These are phyloP conservation scores for Listronotus bonariensis DNA, from an alignment of 1,140 invertebrate genomes.

Conservation along the genomic window DNA sequence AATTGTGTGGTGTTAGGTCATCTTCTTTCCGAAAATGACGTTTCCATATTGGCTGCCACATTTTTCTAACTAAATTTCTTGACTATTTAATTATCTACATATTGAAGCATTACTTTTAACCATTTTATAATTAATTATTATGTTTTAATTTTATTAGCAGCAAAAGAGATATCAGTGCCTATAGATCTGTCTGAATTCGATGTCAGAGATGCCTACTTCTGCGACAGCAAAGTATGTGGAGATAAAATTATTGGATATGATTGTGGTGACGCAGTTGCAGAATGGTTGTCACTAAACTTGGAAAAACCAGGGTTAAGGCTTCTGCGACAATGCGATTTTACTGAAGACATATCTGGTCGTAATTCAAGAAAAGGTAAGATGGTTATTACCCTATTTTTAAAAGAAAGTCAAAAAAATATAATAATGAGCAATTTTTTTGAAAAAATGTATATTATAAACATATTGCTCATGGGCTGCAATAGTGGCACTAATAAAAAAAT, in stretches of 20 bases:
- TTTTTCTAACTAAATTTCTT: too few species aligned
- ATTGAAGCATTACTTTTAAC: too few species aligned
- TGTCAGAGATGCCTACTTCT: slow-evolving; percentile 58
- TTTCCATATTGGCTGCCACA: too few species aligned
- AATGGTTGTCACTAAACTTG: slow-evolving; percentile 76
- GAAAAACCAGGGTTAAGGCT: slow-evolving; percentile 69
- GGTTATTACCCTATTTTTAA: neutral
- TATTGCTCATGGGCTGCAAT: too few species aligned
- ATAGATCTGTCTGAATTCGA: slow-evolving; percentile 9
- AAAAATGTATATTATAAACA: too few species aligned
- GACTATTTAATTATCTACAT: too few species aligned
- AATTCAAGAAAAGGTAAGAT: slow-evolving; percentile 29
- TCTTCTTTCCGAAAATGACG: too few species aligned
- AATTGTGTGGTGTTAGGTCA: too few species aligned
- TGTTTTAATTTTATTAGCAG: slow-evolving; percentile 12
- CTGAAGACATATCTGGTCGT: slow-evolving; percentile 29
- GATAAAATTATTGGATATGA: slow-evolving; percentile 79
- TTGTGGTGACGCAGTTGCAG: slow-evolving; percentile 77
- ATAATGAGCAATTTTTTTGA: too few species aligned
- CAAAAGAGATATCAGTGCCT: slow-evolving; percentile 22
- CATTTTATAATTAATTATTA: too few species aligned
- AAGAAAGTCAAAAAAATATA: too few species aligned
- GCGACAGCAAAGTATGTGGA: slow-evolving; percentile 82
- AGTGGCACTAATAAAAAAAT: too few species aligned
- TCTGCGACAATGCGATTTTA: slow-evolving; percentile 62